These are phyloP conservation scores for Zophobas morio DNA, from an alignment of 1,140 invertebrate genomes.

Conservation along the genomic window DNA sequence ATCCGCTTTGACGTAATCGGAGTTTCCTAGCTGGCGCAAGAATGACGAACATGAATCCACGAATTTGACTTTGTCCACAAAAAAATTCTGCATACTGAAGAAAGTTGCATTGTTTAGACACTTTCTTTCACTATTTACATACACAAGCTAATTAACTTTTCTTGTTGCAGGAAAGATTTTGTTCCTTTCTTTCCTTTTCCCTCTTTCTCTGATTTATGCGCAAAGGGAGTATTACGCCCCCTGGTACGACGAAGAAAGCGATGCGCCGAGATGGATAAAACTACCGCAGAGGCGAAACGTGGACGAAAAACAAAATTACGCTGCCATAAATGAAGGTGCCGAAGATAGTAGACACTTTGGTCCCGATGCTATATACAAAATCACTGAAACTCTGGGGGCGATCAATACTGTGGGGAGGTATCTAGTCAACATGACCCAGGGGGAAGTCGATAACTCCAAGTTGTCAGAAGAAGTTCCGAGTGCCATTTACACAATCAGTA, in stretches of 20 bases:
- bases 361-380: conserved; percentile 72
- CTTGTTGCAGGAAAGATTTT: conserved; percentile 55
- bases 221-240: conserved; percentile 54
- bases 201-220: conserved; percentile 49
- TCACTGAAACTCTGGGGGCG: conserved; percentile 81
- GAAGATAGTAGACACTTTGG: conserved; percentile 61
- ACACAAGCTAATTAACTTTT: conserved; percentile 44
- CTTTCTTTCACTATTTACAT: conserved; percentile 23
- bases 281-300: conserved; percentile 46
- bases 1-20: conserved; percentile 51
- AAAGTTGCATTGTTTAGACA: conserved; percentile 14
- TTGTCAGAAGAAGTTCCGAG: conserved; percentile 74
- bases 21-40: conserved; percentile 47
- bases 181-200: conserved; percentile 55
- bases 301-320: conserved; percentile 42
- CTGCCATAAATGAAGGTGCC: conserved; percentile 48
- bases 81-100: conserved; percentile 2
- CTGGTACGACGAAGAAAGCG: conserved; percentile 47
- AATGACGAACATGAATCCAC: conserved; percentile 2
- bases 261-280: conserved; percentile 53
- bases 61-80: conserved; percentile 19
- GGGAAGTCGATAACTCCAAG: conserved; percentile 66
- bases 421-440: conserved; percentile 84
- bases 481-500: conserved; percentile 84
- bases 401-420: conserved; percentile 88